phyloP scores from a whole-genome alignment of 2,797 vertebrate species.

The Anolis apletophallus region DNA sequence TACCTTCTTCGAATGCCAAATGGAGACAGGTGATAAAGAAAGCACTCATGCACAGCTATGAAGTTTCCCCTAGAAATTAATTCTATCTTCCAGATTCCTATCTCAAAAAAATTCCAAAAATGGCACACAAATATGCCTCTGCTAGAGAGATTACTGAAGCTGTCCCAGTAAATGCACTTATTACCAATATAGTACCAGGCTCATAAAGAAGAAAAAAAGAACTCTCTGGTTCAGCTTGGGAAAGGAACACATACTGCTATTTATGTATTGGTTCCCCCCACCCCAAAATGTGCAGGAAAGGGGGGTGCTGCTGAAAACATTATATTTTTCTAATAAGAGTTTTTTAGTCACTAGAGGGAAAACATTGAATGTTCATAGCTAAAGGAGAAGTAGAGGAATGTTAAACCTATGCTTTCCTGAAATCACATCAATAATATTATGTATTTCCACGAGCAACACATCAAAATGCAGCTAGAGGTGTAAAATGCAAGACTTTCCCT shows the following conservation, averaged over 20 bases:
- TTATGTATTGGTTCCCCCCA: constrained; percentile 58
- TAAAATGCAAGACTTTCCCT: constrained; percentile 65
- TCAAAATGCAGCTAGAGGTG: constrained; percentile 47
- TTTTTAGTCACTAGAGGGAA: constrained; percentile 43
- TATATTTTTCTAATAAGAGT: constrained; percentile 50
- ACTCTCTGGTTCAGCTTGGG: constrained; percentile 24
- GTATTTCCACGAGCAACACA: not conserved
- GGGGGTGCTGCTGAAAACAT: constrained; percentile 48
- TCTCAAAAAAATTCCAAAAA: constrained; percentile 94
- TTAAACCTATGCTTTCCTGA: constrained; percentile 49
- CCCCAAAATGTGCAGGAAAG: constrained; percentile 45
- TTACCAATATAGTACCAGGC: constrained; percentile 74
- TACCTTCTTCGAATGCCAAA: constrained; percentile 90
- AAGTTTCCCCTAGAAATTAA: constrained; percentile 94
- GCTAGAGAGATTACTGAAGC: constrained; percentile 88
- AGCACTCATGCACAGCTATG: constrained; percentile 87
- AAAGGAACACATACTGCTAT: constrained; percentile 29
- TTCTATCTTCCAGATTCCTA: constrained; percentile 96
- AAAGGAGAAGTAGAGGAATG: constrained; percentile 47
- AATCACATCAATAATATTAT: constrained; percentile 11
- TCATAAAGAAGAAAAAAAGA: constrained; percentile 58
- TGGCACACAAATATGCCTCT: constrained; percentile 91
- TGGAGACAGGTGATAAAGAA: constrained; percentile 94
- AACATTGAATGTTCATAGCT: constrained; percentile 20
- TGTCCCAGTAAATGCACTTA: constrained; percentile 83